Evolutionary conservation across 92 coral and sea anemone species (phyloP).

Genomic region (Heliopora coerulea): DNA sequence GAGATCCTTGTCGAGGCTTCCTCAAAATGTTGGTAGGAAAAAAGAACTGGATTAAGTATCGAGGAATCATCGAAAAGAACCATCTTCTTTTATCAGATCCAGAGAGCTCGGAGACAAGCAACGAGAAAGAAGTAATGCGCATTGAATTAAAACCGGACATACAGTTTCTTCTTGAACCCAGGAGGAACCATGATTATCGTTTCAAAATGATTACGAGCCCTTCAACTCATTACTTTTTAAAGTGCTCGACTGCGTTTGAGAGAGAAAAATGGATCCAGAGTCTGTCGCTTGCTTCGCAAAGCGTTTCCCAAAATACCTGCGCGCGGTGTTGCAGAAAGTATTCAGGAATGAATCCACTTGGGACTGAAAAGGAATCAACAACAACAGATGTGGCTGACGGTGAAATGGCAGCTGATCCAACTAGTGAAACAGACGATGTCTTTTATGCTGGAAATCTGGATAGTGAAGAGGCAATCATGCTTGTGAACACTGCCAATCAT

Average conservation of each 20-base stretch:
- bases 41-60: conserved; percentile 22
- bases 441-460: conserved; percentile 18
- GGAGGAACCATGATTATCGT: conserved; percentile 29
- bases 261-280: conserved; percentile 20
- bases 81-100: conserved; percentile 4
- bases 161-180: conserved; percentile 10
- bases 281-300: conserved; percentile 13
- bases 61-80: conserved; percentile 7
- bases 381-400: not conserved
- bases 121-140: not conserved
- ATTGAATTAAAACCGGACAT: conserved; percentile 29
- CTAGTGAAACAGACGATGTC: conserved; percentile 14
- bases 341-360: not conserved
- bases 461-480: conserved; percentile 1
- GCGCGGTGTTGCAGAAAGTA: conserved; percentile 18
- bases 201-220: conserved; percentile 21
- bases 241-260: conserved; percentile 3
- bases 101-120: not conserved
- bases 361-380: not conserved
- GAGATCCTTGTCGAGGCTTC: conserved; percentile 11
- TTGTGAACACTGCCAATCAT: no score
- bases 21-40: conserved; percentile 26
- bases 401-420: not conserved
- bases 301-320: conserved; percentile 29
- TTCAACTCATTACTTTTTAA: conserved; percentile 14